Percentiles rank a stretch among this genome's conserved stretches.
Evolutionary conservation across 2,888 invertebrate genomes (phyloP).

Genomic region (Tricholauxania praeusta): DNA sequence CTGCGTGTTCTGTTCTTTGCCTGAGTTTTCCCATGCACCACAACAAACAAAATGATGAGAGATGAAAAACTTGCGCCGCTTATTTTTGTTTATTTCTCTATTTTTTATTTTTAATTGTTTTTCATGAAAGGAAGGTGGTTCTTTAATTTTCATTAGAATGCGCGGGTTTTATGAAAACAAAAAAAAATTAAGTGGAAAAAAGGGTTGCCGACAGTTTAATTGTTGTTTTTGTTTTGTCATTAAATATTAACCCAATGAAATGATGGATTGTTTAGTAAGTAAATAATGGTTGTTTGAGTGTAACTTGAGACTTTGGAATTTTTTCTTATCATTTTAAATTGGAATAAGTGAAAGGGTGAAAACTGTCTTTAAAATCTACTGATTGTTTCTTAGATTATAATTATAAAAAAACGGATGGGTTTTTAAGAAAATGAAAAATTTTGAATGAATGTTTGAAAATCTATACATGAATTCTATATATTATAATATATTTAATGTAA

Average conservation of each 20-base stretch:
- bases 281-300: not conserved
- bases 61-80: not conserved
- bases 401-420: not conserved
- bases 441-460: too few relatives aligned
- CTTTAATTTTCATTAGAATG: not conserved
- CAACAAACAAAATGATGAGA: not conserved
- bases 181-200: not conserved
- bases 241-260: not conserved
- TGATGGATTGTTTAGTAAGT: slow-evolving; percentile 12
- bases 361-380: not conserved
- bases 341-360: not conserved
- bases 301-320: not conserved
- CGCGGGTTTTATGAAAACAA: too few relatives aligned
- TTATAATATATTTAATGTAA: too few relatives aligned
- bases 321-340: not conserved
- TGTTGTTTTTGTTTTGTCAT: slow-evolving; percentile 6
- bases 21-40: too few relatives aligned
- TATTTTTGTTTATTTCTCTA: not conserved
- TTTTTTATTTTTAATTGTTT: slow-evolving; percentile 13
- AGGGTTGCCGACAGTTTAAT: slow-evolving; percentile 7
- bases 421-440: too few relatives aligned
- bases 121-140: not conserved
- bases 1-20: not conserved
- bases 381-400: not conserved
- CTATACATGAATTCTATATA: too few relatives aligned